Evolutionary conservation across 2,888 invertebrate species (phyloP).

Genomic region (Julus scanicus): DNA sequence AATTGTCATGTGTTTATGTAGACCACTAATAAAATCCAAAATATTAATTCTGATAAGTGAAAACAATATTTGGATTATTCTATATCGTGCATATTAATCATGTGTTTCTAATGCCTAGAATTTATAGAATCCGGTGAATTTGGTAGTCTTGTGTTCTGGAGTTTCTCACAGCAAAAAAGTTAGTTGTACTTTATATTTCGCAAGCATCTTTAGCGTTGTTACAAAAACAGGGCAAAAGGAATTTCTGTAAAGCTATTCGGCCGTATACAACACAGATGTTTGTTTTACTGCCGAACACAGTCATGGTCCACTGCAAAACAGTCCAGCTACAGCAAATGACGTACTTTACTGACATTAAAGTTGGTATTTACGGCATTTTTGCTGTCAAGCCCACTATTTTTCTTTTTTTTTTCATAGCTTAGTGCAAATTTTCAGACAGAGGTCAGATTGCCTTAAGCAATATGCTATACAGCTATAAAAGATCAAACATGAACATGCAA

Average conservation of each 20-base stretch:
- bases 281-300: conserved; percentile 27
- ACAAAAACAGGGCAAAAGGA: not conserved
- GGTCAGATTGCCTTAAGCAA: not conserved
- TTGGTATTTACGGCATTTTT: conserved; percentile 9
- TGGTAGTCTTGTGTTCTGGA: not conserved
- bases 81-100: no score
- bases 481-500: conserved; percentile 33
- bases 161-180: not conserved
- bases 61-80: no score
- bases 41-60: no score
- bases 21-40: no score
- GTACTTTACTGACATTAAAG: conserved; percentile 12
- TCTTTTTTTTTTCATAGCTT: not conserved
- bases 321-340: not conserved
- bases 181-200: not conserved
- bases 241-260: conserved; percentile 14
- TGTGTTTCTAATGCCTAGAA: no score
- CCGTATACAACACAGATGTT: not conserved
- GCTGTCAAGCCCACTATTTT: not conserved
- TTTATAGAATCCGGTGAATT: no score
- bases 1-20: no score
- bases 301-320: conserved; percentile 17
- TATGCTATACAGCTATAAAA: conserved; percentile 1
- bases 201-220: not conserved
- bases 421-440: conserved; percentile 5